Evolutionary conservation across 2,113 vertebrate genomes (phyloP).

Genomic region (Heptranchias perlo): DNA sequence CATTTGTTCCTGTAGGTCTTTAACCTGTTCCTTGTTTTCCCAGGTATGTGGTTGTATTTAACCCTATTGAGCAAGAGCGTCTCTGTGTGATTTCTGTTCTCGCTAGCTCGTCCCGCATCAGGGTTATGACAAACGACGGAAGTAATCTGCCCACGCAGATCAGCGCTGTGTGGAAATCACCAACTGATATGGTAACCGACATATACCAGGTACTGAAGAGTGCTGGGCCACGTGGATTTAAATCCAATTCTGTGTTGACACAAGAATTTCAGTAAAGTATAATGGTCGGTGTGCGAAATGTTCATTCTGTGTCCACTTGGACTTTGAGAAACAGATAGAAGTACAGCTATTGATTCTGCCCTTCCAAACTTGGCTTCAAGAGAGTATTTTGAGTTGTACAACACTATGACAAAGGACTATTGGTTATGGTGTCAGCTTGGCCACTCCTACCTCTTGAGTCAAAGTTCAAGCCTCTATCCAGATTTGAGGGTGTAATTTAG

Average conservation of each 20-base stretch:
- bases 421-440: neutral
- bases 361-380: neutral
- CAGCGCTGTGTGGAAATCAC: constrained; percentile 70
- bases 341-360: neutral
- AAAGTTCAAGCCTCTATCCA: neutral
- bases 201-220: constrained; percentile 71
- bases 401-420: neutral
- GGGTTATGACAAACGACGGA: constrained; percentile 78
- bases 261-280: neutral
- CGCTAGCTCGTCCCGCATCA: constrained; percentile 68
- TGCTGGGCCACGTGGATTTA: neutral
- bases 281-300: too few species aligned
- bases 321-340: neutral
- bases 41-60: constrained; percentile 89
- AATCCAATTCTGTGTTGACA: neutral
- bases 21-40: neutral
- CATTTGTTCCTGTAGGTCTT: neutral
- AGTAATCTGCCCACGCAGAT: constrained; percentile 80
- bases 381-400: neutral
- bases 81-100: constrained; percentile 73
- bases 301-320: constrained; percentile 18
- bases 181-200: constrained; percentile 61
- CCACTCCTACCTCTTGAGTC: neutral
- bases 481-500: neutral
- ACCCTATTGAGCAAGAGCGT: constrained; percentile 83